Base-by-base conservation (phyloP, 2,888 invertebrate species). In the Biston betularia region DNA sequence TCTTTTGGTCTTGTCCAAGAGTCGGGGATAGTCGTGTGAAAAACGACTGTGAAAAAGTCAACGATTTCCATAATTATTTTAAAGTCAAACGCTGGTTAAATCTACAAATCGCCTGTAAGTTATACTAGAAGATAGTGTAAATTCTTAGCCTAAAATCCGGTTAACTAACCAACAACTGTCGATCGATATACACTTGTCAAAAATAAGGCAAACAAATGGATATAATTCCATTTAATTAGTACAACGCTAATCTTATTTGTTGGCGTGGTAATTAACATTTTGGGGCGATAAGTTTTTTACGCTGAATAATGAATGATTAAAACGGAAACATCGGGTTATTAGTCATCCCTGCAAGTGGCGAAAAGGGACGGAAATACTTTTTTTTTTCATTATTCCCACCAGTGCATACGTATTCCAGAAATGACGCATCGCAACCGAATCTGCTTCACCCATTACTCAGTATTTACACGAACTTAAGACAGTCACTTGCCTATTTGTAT, bases 241-340 rank as follows among this genome's bases (percentile, higher is more conserved):
- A 34, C n/a, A 33, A 44, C 7, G 44, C n/a, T 56, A 14, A 46
- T 56, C 45, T 33, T 10, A 6, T 45, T 56, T 35, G 9, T 34
- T 56, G 11, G 46, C 35, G 14, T 15, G 14, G n/a, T 11, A 45
- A 46, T 57, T 45, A 46, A 46, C 5, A 57, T 42, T 46, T 46
- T 48, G n/a, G 48, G 48, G 46, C 49, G 58, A 42, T 58, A 40
- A 24, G n/a, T 12, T 8, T 63, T 57, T 45, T 53, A 33, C 45
- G 46, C 34, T 33, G 54, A 49, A 42, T 54, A 64, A 58, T 59
- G 48, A 59, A 58, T 59, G 54, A 59, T 40, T 46, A 38, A 33
- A 40, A 53, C 4, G 14, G 7, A 14, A 40, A 49, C 40, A 48
- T 12, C 49, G 44, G 53, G 42, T 24, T 35, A 7, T 35, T 49